Percentiles rank a stretch among this genome's conserved stretches.
phyloP scores from a whole-genome alignment of 2,888 invertebrate species.

The Leptarthrus brevirostris region DNA sequence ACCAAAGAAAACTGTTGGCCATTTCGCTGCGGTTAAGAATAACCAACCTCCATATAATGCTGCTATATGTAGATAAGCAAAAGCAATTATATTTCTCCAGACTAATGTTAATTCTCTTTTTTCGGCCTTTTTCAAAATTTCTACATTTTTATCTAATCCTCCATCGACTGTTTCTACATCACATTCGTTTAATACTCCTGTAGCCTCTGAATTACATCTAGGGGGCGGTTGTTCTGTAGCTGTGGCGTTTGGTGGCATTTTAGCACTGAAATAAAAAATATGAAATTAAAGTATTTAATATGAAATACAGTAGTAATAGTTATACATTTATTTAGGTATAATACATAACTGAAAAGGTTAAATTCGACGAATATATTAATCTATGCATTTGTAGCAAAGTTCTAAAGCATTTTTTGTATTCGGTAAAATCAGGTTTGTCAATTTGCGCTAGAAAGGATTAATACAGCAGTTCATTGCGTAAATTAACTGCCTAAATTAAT shows the following conservation, averaged over 20 bases:
- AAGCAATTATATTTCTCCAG: constrained; percentile 86
- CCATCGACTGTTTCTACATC: constrained; percentile 76
- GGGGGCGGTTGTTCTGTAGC: constrained; percentile 66
- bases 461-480: too few species aligned
- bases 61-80: constrained; percentile 79
- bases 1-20: constrained; percentile 79
- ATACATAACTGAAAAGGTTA: too few species aligned
- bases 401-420: too few species aligned
- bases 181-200: constrained; percentile 74
- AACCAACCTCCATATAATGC: constrained; percentile 82
- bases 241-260: constrained; percentile 71
- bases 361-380: too few species aligned
- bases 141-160: constrained; percentile 71
- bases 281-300: too few species aligned
- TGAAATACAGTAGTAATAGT: too few species aligned
- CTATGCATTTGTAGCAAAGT: too few species aligned
- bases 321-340: too few species aligned
- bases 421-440: too few species aligned
- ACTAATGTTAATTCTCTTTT: constrained; percentile 73
- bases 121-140: constrained; percentile 70
- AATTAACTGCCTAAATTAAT: too few species aligned
- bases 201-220: constrained; percentile 59
- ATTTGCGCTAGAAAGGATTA: too few species aligned
- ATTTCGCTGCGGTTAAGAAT: constrained; percentile 78
- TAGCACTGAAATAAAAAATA: constrained; percentile 58